Evolutionary conservation across 1,140 invertebrate species (phyloP).

Genomic region (Thalassaphorura encarpata): DNA sequence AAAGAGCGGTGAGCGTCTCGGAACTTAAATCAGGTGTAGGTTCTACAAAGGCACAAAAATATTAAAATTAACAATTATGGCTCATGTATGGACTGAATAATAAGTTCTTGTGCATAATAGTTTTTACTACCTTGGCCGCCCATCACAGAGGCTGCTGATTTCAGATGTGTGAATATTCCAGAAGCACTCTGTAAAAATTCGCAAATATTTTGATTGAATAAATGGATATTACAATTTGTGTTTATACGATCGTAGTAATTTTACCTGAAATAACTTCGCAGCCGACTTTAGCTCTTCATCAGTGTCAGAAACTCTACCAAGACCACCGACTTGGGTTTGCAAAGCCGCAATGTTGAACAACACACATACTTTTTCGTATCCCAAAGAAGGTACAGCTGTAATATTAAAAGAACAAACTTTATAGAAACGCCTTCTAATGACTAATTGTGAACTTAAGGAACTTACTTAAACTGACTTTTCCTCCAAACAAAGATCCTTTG

Average conservation of each 20-base stretch:
- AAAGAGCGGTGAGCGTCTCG: conserved; percentile 75
- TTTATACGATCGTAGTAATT: not conserved
- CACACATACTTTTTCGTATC: conserved; percentile 89
- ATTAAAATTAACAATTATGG: too few species aligned
- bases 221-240: too few species aligned
- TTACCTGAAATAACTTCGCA: conserved; percentile 82
- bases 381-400: conserved; percentile 67
- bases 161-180: conserved; percentile 82
- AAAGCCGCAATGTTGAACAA: conserved; percentile 95
- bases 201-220: too few species aligned
- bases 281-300: conserved; percentile 91
- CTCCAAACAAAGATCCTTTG: conserved; percentile 86
- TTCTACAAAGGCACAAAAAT: too few species aligned
- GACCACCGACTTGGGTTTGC: conserved; percentile 76
- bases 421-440: not conserved
- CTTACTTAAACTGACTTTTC: conserved; percentile 84
- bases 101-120: not conserved
- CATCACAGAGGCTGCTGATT: conserved; percentile 63
- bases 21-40: conserved; percentile 90
- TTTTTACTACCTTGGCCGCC: conserved; percentile 68
- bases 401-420: conserved; percentile 1
- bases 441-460: conserved; percentile 30
- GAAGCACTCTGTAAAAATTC: conserved; percentile 55
- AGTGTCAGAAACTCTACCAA: conserved; percentile 64
- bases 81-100: too few species aligned